Evolutionary conservation across 1,140 invertebrate species (phyloP), one percentile per base, ranked within the genome.

Genomic region (Cyrtorhinus lividipennis): DNA sequence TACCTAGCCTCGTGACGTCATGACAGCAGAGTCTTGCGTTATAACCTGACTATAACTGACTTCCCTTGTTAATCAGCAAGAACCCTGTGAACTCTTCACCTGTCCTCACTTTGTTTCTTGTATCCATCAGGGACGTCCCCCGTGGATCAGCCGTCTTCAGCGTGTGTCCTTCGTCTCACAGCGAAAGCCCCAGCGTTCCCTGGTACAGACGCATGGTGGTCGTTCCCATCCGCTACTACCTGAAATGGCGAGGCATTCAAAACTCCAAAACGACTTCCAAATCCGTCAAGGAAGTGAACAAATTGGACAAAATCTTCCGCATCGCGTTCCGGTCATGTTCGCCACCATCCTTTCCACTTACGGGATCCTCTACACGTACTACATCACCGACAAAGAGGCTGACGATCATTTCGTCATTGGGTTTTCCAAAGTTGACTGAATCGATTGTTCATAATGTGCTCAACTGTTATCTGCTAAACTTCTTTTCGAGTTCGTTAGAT

Each of bases 231-330:
- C 38, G 24, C 2, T 26, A 64, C n/a, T 67, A 53, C 20, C 48
- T 13, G 61, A 58, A 44, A 59, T 1, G 38, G 60, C 1, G 45
- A 61, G 2, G 45, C 25, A 5, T 65, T 20, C 24, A 65, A 15
- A 65, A 66, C 0, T 63, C 26, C 1, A 64, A 69, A 18, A 56
- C 62, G 23, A 44, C 57, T 1, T 63, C 63, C 20, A 24, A 63
- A 12, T 30, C 58, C 0, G 65, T 62, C 3, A 67, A 69, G 57
- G 71, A 72, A 66, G 73, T 73, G 59, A 76, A 75, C 44, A 72
- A 73, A 69, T 76, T 81, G 45, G 81, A 82, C 66, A 75, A 77
- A 8, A 30, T 62, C 30, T 62, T 64, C 22, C 58, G 67, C 26
- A 56, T 60, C n/a, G 20, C 62, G 1, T 68, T 26, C 67, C 67